Evolutionary conservation across 23 tunicate species (phyloP), one percentile per base, ranked within the genome.

Genomic region (Styela plicata): DNA sequence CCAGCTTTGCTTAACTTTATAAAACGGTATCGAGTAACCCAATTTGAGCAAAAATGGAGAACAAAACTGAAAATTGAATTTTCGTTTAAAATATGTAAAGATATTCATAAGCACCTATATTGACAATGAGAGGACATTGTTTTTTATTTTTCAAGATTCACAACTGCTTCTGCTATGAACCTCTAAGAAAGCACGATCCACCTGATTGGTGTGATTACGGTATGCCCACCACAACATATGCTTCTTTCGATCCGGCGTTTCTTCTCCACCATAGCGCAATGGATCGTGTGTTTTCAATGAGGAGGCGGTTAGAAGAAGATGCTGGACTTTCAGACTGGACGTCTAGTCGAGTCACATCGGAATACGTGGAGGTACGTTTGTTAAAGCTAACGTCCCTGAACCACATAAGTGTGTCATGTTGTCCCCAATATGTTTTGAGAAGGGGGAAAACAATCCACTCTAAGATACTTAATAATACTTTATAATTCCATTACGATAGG

Each of bases 261-360:
- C 16, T 74, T 2, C 57, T 87, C 16, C 90, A 87, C 66, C 90
- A 87, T 80, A 87, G 90, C 33, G 80, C 85, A 5, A 44, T 87
- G 1, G 90, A 87, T 44, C 36, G 90, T 18, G 36, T 87, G 53
- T 81, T 64, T 74, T 80, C 65, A 17, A 65, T 87, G 21, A 83
- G 74, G 31, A 81, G 70, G 36, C 36, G 31, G 2, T 35, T 87
- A 22, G 70, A 81, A 0, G 85, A 87, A 18, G 36, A 26, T 23
- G 57, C 29, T 25, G 90, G 90, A 1, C 74, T 28, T 64, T 52
- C 75, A 36, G 90, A 87, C 73, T 87, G 90, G 90, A 81, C 90
- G 33, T 27, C 82, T 63, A 44, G 67, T 17, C 70, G 90, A 19
- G 74, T 87, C 20, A 52, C 81, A n/a, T 80, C 77, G 3, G 53